These are phyloP conservation scores for Probosciger aterrimus DNA, from an alignment of 2,113 vertebrate genomes.

Conservation along the genomic window DNA sequence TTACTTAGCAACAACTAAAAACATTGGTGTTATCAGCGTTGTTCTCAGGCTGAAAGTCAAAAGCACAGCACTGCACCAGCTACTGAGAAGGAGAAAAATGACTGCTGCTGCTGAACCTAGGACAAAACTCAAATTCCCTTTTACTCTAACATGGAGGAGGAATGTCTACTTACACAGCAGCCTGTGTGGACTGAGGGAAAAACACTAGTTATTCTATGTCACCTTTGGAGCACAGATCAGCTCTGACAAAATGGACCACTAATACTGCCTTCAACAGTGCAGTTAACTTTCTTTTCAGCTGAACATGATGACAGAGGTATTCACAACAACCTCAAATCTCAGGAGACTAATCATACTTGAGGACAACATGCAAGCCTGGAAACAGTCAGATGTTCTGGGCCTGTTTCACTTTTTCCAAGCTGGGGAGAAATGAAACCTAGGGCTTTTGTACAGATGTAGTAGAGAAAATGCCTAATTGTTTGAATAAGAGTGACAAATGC, in stretches of 20 bases:
- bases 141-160: background rate
- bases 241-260: background rate
- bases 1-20: too few relatives aligned
- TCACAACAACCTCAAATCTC: background rate
- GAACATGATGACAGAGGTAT: background rate
- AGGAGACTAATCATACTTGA: background rate
- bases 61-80: too few relatives aligned
- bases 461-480: background rate
- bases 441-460: background rate
- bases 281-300: background rate
- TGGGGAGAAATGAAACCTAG: background rate
- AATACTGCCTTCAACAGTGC: background rate
- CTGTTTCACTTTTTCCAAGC: background rate
- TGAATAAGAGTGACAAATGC: background rate
- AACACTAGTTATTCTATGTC: background rate
- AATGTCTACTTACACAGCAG: background rate
- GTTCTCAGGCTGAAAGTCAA: too few relatives aligned
- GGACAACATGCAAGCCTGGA: background rate
- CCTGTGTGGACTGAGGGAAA: background rate
- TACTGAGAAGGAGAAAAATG: too few relatives aligned
- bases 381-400: background rate
- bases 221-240: background rate
- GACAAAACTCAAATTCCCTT: constrained; percentile 2
- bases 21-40: too few relatives aligned
- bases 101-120: too few relatives aligned